A percentile compares a stretch with the other conserved stretches of the same genome.
phyloP scores from a whole-genome alignment of 2,113 vertebrate genomes.

The Mohoua ochrocephala region DNA sequence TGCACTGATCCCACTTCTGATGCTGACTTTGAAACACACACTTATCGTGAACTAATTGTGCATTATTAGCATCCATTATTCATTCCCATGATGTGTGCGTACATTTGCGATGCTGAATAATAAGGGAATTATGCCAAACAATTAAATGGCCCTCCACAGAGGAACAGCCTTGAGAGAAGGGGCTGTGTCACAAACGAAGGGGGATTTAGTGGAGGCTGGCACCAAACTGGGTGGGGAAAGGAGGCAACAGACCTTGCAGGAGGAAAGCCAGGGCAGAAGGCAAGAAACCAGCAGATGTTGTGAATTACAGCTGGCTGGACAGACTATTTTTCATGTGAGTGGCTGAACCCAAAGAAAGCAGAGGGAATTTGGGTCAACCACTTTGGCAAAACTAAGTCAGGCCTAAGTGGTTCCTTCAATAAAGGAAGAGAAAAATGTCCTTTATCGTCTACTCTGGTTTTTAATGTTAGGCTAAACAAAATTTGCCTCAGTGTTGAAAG shows the following conservation, averaged over 20 bases:
- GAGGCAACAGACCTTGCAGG: not conserved
- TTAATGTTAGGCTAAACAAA: not conserved
- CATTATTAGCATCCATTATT: not conserved
- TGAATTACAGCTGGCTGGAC: not conserved
- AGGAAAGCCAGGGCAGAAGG: not conserved
- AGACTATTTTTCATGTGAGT: not conserved
- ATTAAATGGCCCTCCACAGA: not conserved
- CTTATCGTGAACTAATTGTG: not conserved
- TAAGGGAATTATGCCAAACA: not conserved
- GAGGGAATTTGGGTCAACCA: not conserved
- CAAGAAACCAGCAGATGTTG: not conserved
- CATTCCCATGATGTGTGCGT: not conserved
- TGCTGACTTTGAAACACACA: not conserved
- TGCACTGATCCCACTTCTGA: not conserved
- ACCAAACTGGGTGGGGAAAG: not conserved
- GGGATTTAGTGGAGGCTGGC: not conserved
- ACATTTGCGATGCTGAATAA: not conserved
- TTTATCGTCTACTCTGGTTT: not conserved
- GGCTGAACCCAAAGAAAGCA: not conserved
- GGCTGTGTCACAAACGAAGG: not conserved
- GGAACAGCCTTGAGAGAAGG: not conserved
- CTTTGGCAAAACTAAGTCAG: not conserved
- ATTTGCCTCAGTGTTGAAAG: not conserved
- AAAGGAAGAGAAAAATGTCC: not conserved
- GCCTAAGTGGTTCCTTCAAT: not conserved